These are phyloP conservation scores for Lordiphosa mommai DNA, from an alignment of 1,140 invertebrate genomes.

Conservation along the genomic window DNA sequence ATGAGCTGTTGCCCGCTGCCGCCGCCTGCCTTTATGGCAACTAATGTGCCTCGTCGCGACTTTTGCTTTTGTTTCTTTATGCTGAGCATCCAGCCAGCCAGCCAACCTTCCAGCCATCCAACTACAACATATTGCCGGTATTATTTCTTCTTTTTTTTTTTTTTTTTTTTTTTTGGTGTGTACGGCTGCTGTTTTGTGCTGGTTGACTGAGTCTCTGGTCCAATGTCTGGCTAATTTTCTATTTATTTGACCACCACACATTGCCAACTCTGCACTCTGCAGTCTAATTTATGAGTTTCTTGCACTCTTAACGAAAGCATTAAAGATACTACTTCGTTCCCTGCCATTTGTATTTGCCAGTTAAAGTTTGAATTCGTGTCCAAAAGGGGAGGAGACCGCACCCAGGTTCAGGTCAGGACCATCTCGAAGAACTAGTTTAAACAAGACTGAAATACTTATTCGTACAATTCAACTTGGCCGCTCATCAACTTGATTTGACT, in stretches of 20 bases:
- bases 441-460: constrained; percentile 8
- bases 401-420: constrained; percentile 24
- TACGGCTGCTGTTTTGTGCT: constrained; percentile 28
- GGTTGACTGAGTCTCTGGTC: constrained; percentile 30
- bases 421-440: constrained; percentile 55
- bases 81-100: background rate
- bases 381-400: constrained; percentile 30
- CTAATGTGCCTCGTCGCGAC: constrained; percentile 39
- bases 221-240: constrained; percentile 75
- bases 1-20: constrained; percentile 60
- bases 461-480: background rate
- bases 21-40: constrained; percentile 26
- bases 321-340: constrained; percentile 17
- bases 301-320: constrained; percentile 43
- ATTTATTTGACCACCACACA: constrained; percentile 69
- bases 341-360: constrained; percentile 2
- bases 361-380: constrained; percentile 67
- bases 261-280: constrained; percentile 16
- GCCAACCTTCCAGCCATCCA: too few relatives aligned
- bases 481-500: constrained; percentile 66
- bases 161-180: too few relatives aligned
- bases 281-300: constrained; percentile 71
- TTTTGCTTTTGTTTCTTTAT: constrained; percentile 38
- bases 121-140: constrained; percentile 32
- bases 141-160: constrained; percentile 49